Conservation (phyloP, 2,113 vertebrate genomes). For the Clarias macrocephalus region DNA sequence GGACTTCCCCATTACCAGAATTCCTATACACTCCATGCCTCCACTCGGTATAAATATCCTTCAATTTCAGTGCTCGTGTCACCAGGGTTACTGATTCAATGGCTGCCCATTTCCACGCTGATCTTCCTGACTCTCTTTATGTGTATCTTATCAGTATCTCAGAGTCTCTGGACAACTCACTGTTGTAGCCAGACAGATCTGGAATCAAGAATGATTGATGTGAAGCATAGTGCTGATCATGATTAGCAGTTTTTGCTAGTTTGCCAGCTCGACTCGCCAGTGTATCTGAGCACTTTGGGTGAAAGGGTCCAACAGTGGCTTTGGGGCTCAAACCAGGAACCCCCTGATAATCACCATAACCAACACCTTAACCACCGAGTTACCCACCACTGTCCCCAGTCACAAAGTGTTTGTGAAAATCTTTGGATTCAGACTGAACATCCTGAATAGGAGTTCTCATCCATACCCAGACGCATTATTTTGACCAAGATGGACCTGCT, state of each 20-base stretch:
- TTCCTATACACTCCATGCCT: background rate
- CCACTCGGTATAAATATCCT: background rate
- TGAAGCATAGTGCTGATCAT: background rate
- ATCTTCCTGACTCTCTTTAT: background rate
- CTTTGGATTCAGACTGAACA: background rate
- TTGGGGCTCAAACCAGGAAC: too few relatives aligned
- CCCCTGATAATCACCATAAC: too few relatives aligned
- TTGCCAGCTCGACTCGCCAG: too few relatives aligned
- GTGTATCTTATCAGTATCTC: too few relatives aligned
- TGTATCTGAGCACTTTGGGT: too few relatives aligned
- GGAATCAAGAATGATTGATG: background rate
- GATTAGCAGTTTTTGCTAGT: background rate
- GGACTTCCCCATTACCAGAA: background rate
- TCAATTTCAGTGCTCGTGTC: background rate
- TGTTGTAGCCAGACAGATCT: background rate
- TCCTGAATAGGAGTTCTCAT: background rate
- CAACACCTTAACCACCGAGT: too few relatives aligned
- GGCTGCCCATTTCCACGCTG: background rate
- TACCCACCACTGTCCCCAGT: background rate
- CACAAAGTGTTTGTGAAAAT: background rate
- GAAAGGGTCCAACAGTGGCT: too few relatives aligned
- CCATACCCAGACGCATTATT: background rate
- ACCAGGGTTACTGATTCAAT: background rate
- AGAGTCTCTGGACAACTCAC: background rate
- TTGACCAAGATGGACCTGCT: background rate